Conservation (phyloP, 2,888 invertebrate genomes). For the Drosophila anomelani region DNA sequence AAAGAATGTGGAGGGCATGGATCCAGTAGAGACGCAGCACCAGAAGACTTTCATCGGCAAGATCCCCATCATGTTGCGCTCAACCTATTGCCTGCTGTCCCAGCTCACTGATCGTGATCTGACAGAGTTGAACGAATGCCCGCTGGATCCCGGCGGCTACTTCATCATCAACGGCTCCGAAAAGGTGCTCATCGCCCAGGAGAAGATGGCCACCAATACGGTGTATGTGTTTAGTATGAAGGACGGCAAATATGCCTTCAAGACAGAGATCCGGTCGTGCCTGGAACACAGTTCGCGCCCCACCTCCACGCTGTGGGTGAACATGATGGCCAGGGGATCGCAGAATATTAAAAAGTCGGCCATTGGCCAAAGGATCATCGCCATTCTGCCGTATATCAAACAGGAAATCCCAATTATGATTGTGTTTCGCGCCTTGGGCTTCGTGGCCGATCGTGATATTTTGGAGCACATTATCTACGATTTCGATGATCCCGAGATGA, state of each 20-base stretch:
- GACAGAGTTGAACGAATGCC: slow-evolving; percentile 99
- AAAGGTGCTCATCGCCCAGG: slow-evolving; percentile 99
- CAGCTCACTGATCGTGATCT: slow-evolving; percentile 99
- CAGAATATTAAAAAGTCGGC: slow-evolving; percentile 99
- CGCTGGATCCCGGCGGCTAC: slow-evolving; percentile 99
- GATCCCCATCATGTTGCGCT: slow-evolving; percentile 99
- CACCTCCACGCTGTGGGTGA: slow-evolving; percentile 99
- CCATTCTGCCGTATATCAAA: slow-evolving; percentile 98
- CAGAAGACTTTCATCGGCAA: slow-evolving; percentile 93
- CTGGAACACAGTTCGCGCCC: slow-evolving; percentile 97
- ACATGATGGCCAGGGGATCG: slow-evolving; percentile 99
- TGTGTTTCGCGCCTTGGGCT: slow-evolving; percentile 99
- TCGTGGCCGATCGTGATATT: slow-evolving; percentile 99
- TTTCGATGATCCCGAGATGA: slow-evolving; percentile 99
- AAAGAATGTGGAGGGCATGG: slow-evolving; percentile 95
- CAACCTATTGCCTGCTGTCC: slow-evolving; percentile 97
- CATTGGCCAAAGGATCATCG: slow-evolving; percentile 99
- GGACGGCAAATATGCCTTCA: slow-evolving; percentile 99
- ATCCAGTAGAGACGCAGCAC: slow-evolving; percentile 93
- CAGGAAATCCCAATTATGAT: slow-evolving; percentile 99
- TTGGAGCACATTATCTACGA: slow-evolving; percentile 99
- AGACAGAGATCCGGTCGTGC: slow-evolving; percentile 98
- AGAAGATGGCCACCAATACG: slow-evolving; percentile 99
- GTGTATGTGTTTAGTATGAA: slow-evolving; percentile 99
- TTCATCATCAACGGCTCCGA: slow-evolving; percentile 99